phyloP scores from a whole-genome alignment of 2,113 vertebrate species.

The Actinemys pallida region DNA sequence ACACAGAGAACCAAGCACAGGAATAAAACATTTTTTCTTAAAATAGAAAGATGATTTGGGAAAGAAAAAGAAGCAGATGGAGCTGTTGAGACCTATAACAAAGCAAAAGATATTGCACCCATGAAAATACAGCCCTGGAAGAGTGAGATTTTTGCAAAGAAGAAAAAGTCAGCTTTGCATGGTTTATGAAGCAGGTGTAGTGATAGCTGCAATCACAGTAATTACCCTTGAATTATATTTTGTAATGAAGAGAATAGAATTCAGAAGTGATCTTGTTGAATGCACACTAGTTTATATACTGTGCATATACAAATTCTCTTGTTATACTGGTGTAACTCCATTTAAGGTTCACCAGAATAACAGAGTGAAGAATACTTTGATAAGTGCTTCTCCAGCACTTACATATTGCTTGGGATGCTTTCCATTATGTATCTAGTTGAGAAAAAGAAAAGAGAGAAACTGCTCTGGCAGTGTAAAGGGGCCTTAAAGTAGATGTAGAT shows the following conservation, averaged over 20 bases:
- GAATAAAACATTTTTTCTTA: neutral
- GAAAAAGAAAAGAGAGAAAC: constrained; percentile 42
- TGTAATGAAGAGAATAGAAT: constrained; percentile 54
- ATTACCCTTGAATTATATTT: constrained; percentile 37
- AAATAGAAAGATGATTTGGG: neutral
- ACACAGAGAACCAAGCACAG: neutral
- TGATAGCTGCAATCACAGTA: neutral
- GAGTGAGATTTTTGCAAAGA: neutral
- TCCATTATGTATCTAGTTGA: constrained; percentile 27
- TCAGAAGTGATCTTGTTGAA: constrained; percentile 18
- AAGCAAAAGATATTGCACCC: neutral
- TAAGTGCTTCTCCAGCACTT: neutral
- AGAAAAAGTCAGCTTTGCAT: neutral
- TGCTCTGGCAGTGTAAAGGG: neutral
- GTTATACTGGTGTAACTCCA: neutral
- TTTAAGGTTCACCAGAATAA: neutral
- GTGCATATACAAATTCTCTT: constrained; percentile 25
- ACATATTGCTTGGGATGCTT: neutral
- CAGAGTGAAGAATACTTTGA: constrained; percentile 27
- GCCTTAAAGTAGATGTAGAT: neutral
- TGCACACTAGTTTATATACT: neutral
- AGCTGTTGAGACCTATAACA: neutral
- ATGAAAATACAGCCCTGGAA: neutral
- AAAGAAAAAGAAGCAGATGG: neutral
- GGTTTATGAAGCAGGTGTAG: constrained; percentile 43